phyloP scores from a whole-genome alignment of 2,888 invertebrate genomes.

The Anticlea derivata region DNA sequence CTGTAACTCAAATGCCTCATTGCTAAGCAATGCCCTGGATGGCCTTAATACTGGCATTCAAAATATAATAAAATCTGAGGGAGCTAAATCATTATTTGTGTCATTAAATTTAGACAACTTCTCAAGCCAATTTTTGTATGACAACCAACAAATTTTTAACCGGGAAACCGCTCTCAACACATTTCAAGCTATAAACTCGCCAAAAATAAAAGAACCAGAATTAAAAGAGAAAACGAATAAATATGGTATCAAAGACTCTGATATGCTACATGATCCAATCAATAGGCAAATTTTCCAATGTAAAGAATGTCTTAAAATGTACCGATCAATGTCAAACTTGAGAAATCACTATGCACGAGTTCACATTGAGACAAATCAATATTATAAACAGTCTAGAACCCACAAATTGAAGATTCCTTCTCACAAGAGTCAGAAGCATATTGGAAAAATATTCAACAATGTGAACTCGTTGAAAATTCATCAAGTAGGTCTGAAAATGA shows the following conservation, averaged over 20 bases:
- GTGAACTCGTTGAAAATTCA: constrained; percentile 59
- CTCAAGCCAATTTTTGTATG: constrained; percentile 53
- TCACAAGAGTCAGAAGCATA: constrained; percentile 56
- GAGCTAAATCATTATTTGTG: constrained; percentile 53
- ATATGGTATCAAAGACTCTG: constrained; percentile 24
- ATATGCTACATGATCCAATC: constrained; percentile 53
- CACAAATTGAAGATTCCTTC: constrained; percentile 46
- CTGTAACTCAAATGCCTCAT: constrained; percentile 45
- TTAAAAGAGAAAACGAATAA: constrained; percentile 28
- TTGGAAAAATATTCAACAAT: constrained; percentile 59
- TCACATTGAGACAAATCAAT: constrained; percentile 60
- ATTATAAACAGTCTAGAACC: constrained; percentile 48
- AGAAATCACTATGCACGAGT: constrained; percentile 58
- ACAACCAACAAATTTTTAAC: constrained; percentile 38
- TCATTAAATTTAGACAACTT: constrained; percentile 49
- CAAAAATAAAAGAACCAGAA: constrained; percentile 16
- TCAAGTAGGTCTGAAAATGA: constrained; percentile 54
- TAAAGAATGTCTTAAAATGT: constrained; percentile 56
- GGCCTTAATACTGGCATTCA: constrained; percentile 45
- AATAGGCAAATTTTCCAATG: constrained; percentile 48
- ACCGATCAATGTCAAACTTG: constrained; percentile 47
- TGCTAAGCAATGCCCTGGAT: constrained; percentile 47
- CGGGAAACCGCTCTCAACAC: constrained; percentile 44
- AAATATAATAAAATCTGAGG: constrained; percentile 24
- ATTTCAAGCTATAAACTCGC: constrained; percentile 34